Conservation (phyloP, 2,888 invertebrate genomes). For the Liopterus haemorrhoidalis region DNA sequence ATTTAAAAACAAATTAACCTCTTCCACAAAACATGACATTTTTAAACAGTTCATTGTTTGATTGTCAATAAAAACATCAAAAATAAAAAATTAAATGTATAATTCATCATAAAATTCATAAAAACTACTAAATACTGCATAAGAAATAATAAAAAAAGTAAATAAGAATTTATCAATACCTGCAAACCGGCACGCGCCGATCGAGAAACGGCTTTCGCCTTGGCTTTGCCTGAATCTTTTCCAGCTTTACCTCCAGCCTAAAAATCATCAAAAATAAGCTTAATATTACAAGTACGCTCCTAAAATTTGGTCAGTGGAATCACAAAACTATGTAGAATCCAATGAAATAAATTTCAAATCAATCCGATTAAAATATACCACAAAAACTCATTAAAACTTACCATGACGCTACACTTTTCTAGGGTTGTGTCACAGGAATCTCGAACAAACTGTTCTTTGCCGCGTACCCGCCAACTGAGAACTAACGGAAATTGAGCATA, state of each 20-base stretch:
- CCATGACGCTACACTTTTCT: constrained; percentile 43
- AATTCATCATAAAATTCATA: constrained; percentile 10
- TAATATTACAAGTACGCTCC: constrained; percentile 52
- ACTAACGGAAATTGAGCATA: constrained; percentile 27
- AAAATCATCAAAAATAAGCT: constrained; percentile 51
- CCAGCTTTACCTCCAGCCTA: constrained; percentile 99
- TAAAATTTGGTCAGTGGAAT: constrained; percentile 55
- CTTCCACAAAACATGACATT: constrained; percentile 11
- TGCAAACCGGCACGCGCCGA: constrained; percentile 98
- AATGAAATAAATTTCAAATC: constrained; percentile 29
- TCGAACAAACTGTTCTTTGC: constrained; percentile 34
- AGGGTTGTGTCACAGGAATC: constrained; percentile 35
- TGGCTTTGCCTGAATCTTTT: constrained; percentile 99
- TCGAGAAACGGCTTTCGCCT: constrained; percentile 98
- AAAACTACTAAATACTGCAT: constrained; percentile 16
- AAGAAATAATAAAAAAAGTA: not conserved
- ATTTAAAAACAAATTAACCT: constrained; percentile 26
- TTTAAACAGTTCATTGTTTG: constrained; percentile 17
- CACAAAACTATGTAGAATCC: constrained; percentile 41
- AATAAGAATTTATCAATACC: constrained; percentile 51
- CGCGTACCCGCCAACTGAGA: constrained; percentile 43
- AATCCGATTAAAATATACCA: constrained; percentile 40
- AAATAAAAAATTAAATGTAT: constrained; percentile 33
- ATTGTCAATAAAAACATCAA: constrained; percentile 1
- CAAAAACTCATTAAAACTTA: constrained; percentile 46